Conservation (phyloP, 2,888 invertebrate genomes). For the Diarsia mendica region DNA sequence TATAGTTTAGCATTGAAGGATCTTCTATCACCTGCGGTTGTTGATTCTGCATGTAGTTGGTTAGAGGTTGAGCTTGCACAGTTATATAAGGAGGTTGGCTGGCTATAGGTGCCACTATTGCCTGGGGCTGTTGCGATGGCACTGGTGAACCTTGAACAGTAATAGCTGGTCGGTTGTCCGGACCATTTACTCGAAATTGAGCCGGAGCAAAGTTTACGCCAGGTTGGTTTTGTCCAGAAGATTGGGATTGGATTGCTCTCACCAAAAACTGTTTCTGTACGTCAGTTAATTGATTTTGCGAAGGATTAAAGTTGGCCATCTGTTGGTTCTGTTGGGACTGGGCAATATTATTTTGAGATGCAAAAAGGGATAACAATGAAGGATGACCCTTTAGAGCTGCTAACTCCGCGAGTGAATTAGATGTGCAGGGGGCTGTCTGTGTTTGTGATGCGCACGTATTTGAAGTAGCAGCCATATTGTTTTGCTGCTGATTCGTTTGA, state of each 20-base stretch:
- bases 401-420: conserved; percentile 57
- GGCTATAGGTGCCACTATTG: conserved; percentile 49
- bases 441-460: conserved; percentile 41
- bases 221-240: conserved; percentile 50
- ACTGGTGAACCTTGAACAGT: conserved; percentile 24
- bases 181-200: conserved; percentile 35
- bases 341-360: conserved; percentile 50
- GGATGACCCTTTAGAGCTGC: conserved; percentile 57
- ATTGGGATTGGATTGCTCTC: conserved; percentile 54
- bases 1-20: conserved; percentile 63
- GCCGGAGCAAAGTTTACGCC: conserved; percentile 25
- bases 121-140: conserved; percentile 50
- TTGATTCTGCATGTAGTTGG: conserved; percentile 54
- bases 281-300: conserved; percentile 61
- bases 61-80: conserved; percentile 66
- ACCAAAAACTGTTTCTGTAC: conserved; percentile 63
- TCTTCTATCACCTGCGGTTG: conserved; percentile 52
- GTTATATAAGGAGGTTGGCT: conserved; percentile 64
- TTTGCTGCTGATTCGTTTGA: conserved; percentile 48
- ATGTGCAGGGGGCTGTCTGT: conserved; percentile 36
- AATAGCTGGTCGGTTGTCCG: conserved; percentile 36
- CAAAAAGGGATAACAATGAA: conserved; percentile 56
- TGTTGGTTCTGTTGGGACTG: conserved; percentile 55
- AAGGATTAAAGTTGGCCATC: conserved; percentile 46
- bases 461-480: conserved; percentile 29